These are phyloP conservation scores for Stichopus chloronotus DNA, from an alignment of 35 echinoderm and acorn worm species.

Conservation along the genomic window DNA sequence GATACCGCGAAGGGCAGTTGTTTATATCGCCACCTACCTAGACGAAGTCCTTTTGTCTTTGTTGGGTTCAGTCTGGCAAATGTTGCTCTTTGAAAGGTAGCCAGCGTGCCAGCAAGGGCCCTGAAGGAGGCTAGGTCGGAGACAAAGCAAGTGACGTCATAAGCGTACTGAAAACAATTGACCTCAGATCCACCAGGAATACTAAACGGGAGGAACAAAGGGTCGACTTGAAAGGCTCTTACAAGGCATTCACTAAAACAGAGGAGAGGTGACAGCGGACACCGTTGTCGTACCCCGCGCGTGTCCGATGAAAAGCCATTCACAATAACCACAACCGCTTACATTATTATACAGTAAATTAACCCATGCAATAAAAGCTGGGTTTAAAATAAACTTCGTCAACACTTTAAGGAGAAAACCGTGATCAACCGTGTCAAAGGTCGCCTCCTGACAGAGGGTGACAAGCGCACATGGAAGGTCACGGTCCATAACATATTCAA, in stretches of 20 bases:
- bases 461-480: constrained; percentile 14
- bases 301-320: background rate
- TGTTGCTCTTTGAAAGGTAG: too few relatives aligned
- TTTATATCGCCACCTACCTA: too few relatives aligned
- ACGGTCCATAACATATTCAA: background rate
- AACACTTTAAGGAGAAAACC: constrained; percentile 10
- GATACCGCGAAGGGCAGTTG: too few relatives aligned
- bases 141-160: background rate
- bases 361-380: background rate
- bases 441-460: background rate
- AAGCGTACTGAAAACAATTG: constrained; percentile 8
- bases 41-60: too few relatives aligned
- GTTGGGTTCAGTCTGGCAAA: too few relatives aligned
- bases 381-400: background rate
- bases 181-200: background rate
- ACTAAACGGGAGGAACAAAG: background rate
- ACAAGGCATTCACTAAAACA: background rate
- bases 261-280: background rate
- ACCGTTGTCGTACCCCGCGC: background rate
- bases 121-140: too few relatives aligned
- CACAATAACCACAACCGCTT: background rate
- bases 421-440: background rate
- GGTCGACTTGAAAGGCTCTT: constrained; percentile 15
- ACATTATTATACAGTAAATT: background rate
- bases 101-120: too few relatives aligned